Evolutionary conservation across 2,888 invertebrate genomes (phyloP).

Genomic region (Scaeva pyrastri): DNA sequence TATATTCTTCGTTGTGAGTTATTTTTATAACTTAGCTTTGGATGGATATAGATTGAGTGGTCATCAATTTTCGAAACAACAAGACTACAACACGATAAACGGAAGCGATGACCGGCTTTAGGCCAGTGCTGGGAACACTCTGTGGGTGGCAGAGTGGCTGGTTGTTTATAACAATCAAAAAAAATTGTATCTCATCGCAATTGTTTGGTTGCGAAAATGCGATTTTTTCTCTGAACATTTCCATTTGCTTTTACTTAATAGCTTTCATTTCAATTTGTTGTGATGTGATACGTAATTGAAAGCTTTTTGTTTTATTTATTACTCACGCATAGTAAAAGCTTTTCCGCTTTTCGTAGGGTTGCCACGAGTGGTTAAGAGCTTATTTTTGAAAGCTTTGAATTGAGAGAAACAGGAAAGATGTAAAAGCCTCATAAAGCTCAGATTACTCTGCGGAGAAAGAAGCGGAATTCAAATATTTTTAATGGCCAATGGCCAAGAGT

Average conservation of each 20-base stretch:
- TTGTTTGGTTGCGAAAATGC: slow-evolving; percentile 43
- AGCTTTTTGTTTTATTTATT: slow-evolving; percentile 44
- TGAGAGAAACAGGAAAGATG: background rate
- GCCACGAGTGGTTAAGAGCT: slow-evolving; percentile 27
- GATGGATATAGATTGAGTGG: slow-evolving; percentile 18
- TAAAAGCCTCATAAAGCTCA: too few species aligned
- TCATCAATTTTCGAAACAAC: background rate
- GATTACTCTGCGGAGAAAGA: too few species aligned
- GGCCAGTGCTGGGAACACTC: slow-evolving; percentile 42
- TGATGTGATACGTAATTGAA: slow-evolving; percentile 13
- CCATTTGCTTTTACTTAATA: slow-evolving; percentile 32
- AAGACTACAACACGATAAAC: slow-evolving; percentile 20
- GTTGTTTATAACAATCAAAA: slow-evolving; percentile 63
- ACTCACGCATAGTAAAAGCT: slow-evolving; percentile 8
- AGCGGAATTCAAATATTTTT: too few species aligned
- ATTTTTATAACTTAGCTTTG: slow-evolving; percentile 61
- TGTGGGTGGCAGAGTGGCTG: slow-evolving; percentile 49
- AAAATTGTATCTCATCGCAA: slow-evolving; percentile 10
- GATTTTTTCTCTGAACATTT: slow-evolving; percentile 44
- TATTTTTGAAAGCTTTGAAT: slow-evolving; percentile 1
- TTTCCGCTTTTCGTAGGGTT: slow-evolving; percentile 43
- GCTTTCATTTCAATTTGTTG: slow-evolving; percentile 33
- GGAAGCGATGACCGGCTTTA: slow-evolving; percentile 44
- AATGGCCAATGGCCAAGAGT: too few species aligned
- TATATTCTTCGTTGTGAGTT: slow-evolving; percentile 28